Base-by-base conservation (phyloP, 2,113 vertebrate genomes). In the Solea solea region DNA sequence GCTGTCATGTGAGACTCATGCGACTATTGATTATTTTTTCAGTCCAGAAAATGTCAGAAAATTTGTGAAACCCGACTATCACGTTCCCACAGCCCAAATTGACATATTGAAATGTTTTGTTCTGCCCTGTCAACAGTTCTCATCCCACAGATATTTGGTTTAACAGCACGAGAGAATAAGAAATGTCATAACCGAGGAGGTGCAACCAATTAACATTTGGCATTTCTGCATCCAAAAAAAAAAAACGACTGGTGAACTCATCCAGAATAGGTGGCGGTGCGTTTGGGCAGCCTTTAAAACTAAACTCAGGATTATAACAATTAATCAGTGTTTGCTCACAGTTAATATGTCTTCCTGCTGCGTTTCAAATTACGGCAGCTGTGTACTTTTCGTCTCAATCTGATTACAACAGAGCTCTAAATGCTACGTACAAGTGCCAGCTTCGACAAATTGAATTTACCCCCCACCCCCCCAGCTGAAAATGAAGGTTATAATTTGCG, bases 401-500 rank as follows among this genome's bases (percentile, higher is more conserved):
- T 63, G 9, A 48, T 48, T 48, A 48, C 45, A 48, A 14, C 12
- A 48, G 45, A 9, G 5, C 34, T 2, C 9, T 34, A 21, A 48
- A 45, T 64, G 41, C 2, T 16, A 15, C 9, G 25, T 45, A n/a
- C 48, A n/a, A 55, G 46, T 44, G 51, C 27, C 72, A 63, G 62
- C 21, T 56, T 71, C 61, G 11, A 14, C 0, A 1, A 28, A 48
- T 60, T 54, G 2, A 27, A 15, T 44, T 53, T 1, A 8, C 0
- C 10, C 14, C 46, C 10, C 42, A 44, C 21, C 21, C 21, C 21
- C 21, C 21, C 2, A 48, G 5, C 9, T 53, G 41, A 51, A 66
- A 14, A 50, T 10, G 15, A 28, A 60, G 28, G 45, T 54, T 62
- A n/a, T 21, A 7, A 45, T 71, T 52, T 66, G 39, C 44, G 21